phyloP scores from a whole-genome alignment of 2,888 invertebrate species.

The Lepidocyrtoides sp. region DNA sequence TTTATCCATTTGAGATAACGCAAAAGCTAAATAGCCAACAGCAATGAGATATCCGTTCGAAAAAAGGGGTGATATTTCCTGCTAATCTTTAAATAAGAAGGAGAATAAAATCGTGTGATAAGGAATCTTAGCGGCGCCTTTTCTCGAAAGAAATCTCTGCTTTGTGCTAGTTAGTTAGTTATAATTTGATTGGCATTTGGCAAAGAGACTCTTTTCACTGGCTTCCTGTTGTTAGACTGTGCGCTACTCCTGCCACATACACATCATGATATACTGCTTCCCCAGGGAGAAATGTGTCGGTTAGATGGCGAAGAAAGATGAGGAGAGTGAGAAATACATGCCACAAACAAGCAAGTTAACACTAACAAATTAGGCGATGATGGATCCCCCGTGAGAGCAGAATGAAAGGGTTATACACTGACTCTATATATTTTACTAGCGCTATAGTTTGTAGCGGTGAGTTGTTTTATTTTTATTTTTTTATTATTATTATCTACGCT shows the following conservation, averaged over 20 bases:
- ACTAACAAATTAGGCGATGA: conserved; percentile 80
- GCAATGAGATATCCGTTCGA: neutral
- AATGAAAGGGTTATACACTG: conserved; percentile 33
- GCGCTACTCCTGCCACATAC: neutral
- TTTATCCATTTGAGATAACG: conserved; percentile 68
- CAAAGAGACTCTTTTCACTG: conserved; percentile 61
- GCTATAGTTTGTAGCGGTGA: neutral
- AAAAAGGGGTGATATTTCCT: conserved; percentile 58
- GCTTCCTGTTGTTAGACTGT: conserved; percentile 49
- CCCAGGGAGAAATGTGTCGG: conserved; percentile 13
- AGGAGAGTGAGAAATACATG: conserved; percentile 36
- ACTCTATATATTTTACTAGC: neutral
- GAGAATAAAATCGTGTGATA: neutral
- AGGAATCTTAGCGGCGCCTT: conserved; percentile 49
- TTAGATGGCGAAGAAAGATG: conserved; percentile 6
- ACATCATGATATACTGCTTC: conserved; percentile 33
- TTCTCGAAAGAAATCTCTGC: conserved; percentile 12
- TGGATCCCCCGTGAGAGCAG: conserved; percentile 73
- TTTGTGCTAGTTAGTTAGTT: conserved; percentile 52
- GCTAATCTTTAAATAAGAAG: conserved; percentile 46
- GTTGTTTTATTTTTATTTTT: conserved; percentile 33
- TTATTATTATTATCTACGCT: neutral
- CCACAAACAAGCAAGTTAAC: conserved; percentile 76
- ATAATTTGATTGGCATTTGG: conserved; percentile 77
- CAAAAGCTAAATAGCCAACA: conserved; percentile 36